These are phyloP conservation scores for Rotaria sp. DNA, from an alignment of 2,888 invertebrate genomes.

Conservation along the genomic window DNA sequence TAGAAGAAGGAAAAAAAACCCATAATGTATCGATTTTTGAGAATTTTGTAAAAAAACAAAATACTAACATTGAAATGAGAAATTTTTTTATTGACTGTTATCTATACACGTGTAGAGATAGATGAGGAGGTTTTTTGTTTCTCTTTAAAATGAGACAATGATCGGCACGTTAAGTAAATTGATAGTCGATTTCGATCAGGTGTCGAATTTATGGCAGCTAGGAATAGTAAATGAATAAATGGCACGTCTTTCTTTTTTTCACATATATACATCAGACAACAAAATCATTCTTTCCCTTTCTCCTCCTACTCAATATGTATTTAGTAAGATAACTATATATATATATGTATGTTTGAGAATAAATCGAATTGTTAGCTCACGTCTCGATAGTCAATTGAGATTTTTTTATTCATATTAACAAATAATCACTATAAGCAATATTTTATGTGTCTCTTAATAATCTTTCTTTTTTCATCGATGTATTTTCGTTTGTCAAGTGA, in stretches of 20 bases:
- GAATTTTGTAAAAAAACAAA: background rate
- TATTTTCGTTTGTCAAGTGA: no score
- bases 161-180: conserved; percentile 22
- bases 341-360: background rate
- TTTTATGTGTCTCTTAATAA: background rate
- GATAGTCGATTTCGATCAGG: conserved; percentile 24
- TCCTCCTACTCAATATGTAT: conserved; percentile 24
- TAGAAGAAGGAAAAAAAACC: background rate
- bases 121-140: background rate
- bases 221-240: conserved; percentile 2
- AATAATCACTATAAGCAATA: background rate
- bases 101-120: background rate
- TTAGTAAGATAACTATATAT: conserved; percentile 9
- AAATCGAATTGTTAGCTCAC: conserved; percentile 10
- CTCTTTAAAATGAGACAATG: background rate
- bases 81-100: background rate
- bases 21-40: background rate
- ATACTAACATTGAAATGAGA: background rate
- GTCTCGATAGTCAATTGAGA: conserved; percentile 17
- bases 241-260: conserved; percentile 3
- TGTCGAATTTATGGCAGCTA: background rate
- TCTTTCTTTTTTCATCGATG: no score
- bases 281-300: background rate
- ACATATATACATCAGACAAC: conserved; percentile 12
- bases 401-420: background rate